These are phyloP conservation scores for Peromyscus leucopus DNA, from an alignment of 2,113 vertebrate species.

Conservation along the genomic window DNA sequence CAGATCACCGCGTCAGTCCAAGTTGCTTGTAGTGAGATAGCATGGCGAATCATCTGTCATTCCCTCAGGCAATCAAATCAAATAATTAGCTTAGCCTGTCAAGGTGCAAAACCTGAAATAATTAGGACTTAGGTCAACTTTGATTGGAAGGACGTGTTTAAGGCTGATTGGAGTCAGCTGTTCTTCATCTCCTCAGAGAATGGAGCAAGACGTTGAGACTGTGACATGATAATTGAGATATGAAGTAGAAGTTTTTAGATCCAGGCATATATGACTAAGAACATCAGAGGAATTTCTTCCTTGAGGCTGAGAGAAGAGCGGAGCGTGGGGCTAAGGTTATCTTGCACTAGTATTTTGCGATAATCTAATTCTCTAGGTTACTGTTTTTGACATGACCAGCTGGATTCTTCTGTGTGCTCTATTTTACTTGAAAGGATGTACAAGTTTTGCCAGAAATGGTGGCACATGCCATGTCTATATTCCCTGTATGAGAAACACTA, in stretches of 20 bases:
- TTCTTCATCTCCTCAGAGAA: neutral
- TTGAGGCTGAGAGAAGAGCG: neutral
- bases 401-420: neutral
- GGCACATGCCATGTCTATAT: neutral
- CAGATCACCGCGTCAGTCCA: neutral
- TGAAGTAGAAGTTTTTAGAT: neutral
- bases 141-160: neutral
- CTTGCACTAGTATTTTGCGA: neutral
- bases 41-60: neutral
- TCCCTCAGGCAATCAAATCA: constrained; percentile 46
- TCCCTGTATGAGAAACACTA: neutral
- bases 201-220: neutral
- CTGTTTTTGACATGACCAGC: neutral
- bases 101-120: constrained; percentile 16
- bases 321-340: neutral
- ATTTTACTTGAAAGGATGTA: neutral
- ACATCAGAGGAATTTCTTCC: neutral
- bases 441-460: neutral
- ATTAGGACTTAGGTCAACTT: constrained; percentile 28
- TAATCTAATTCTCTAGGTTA: neutral
- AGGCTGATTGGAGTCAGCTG: neutral
- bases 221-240: neutral
- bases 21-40: neutral
- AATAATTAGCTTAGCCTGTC: constrained; percentile 49
- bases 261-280: neutral